Evolutionary conservation across 2,888 invertebrate genomes (phyloP).

Genomic region (Lumbricus terrestris): DNA sequence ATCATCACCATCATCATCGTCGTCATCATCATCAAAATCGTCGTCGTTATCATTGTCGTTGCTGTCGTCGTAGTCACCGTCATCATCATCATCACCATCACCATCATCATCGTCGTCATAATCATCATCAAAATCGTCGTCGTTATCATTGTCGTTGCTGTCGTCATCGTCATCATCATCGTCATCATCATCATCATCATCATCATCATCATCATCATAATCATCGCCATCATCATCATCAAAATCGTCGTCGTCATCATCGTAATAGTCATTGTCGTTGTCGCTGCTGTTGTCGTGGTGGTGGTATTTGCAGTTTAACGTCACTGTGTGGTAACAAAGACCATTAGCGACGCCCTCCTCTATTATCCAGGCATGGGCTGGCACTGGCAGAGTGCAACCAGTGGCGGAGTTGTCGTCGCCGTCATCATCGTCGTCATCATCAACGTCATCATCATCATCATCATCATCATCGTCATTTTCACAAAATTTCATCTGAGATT

Average conservation of each 20-base stretch:
- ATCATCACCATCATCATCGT: background rate
- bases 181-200: too few relatives aligned
- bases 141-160: background rate
- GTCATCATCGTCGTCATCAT: background rate
- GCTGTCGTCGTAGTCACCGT: background rate
- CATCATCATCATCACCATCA: slow-evolving; percentile 17
- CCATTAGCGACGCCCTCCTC: too few relatives aligned
- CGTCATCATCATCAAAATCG: background rate
- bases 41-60: too few relatives aligned
- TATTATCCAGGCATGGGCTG: too few relatives aligned
- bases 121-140: too few relatives aligned
- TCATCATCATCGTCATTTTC: background rate
- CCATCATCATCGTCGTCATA: background rate
- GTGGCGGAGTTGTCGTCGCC: background rate
- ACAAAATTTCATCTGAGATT: too few relatives aligned
- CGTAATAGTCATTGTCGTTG: too few relatives aligned
- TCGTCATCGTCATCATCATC: slow-evolving; percentile 16
- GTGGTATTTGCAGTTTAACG: too few relatives aligned
- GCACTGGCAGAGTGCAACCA: background rate
- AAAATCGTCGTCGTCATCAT: too few relatives aligned
- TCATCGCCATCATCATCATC: background rate
- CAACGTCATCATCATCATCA: background rate
- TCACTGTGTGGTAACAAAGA: too few relatives aligned
- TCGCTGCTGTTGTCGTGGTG: too few relatives aligned
- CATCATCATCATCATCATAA: slow-evolving; percentile 6